Evolutionary conservation across 2,113 vertebrate species (phyloP).

Genomic region (Hydrolagus affinis): DNA sequence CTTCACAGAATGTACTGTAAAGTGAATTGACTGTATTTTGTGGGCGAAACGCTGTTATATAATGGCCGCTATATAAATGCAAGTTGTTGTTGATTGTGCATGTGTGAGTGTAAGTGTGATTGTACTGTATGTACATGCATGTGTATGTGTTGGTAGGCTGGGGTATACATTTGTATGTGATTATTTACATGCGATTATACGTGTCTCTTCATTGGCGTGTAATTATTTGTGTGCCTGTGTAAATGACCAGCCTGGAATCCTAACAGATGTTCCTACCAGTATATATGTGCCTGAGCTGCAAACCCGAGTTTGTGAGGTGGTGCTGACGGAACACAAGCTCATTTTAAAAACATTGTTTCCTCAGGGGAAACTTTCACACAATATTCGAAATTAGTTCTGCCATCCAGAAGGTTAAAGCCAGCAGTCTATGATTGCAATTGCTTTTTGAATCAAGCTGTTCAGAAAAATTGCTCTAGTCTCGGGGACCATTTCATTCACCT

Average conservation of each 20-base stretch:
- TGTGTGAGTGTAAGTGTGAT: no score
- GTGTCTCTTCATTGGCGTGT: no score
- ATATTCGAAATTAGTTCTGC: constrained; percentile 30
- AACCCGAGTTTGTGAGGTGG: not conserved
- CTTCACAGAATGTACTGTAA: no score
- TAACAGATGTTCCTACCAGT: not conserved
- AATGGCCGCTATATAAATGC: no score
- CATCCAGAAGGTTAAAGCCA: constrained; percentile 21
- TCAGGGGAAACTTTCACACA: constrained; percentile 10
- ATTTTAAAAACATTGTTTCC: constrained; percentile 25
- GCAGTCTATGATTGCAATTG: constrained; percentile 7
- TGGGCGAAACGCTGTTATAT: no score
- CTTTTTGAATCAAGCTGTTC: not conserved
- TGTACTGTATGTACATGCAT: no score
- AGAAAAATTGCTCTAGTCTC: constrained; percentile 10
- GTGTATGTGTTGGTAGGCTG: no score
- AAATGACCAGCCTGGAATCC: not conserved
- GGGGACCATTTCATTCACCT: constrained; percentile 23
- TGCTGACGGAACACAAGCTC: not conserved
- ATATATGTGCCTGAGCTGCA: not conserved
- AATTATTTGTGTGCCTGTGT: not conserved
- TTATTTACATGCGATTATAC: no score
- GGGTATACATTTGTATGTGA: no score
- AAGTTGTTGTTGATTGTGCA: no score
- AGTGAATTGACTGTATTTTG: no score